Percentiles rank a stretch among this genome's conserved stretches.
These are phyloP conservation scores for Agonopterix arenella DNA, from an alignment of 2,888 invertebrate genomes.

Conservation along the genomic window DNA sequence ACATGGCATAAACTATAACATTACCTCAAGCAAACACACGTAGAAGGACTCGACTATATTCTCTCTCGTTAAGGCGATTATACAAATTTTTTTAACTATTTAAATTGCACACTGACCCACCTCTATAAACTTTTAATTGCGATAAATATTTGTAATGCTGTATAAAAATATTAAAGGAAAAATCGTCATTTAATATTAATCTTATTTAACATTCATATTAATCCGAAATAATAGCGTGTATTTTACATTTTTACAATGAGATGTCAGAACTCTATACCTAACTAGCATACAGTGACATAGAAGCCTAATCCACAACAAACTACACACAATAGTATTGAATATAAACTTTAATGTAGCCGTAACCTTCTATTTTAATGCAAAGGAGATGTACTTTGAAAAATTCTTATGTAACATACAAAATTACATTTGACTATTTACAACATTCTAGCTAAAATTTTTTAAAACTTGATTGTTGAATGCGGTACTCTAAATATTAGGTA, in stretches of 20 bases:
- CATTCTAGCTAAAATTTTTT: conserved; percentile 59
- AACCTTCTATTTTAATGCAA: conserved; percentile 67
- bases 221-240: conserved; percentile 67
- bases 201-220: conserved; percentile 69
- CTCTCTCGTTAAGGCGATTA: conserved; percentile 76
- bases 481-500: conserved; percentile 58
- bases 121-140: conserved; percentile 76
- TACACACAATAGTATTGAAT: conserved; percentile 69
- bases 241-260: conserved; percentile 75
- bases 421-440: conserved; percentile 72
- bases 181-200: conserved; percentile 67
- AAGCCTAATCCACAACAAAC: conserved; percentile 72
- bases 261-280: conserved; percentile 60
- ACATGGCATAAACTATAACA: conserved; percentile 43
- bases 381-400: conserved; percentile 69
- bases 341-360: conserved; percentile 60
- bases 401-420: conserved; percentile 71
- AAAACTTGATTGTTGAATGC: conserved; percentile 29
- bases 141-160: conserved; percentile 74
- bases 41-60: conserved; percentile 69
- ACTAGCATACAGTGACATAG: conserved; percentile 68
- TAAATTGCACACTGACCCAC: conserved; percentile 73
- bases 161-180: conserved; percentile 77
- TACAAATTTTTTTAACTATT: conserved; percentile 64
- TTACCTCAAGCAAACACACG: conserved; percentile 57